Percentiles rank a stretch among this genome's conserved stretches.
phyloP scores from a whole-genome alignment of 2,888 invertebrate species.

The Drosophila mercatorum region DNA sequence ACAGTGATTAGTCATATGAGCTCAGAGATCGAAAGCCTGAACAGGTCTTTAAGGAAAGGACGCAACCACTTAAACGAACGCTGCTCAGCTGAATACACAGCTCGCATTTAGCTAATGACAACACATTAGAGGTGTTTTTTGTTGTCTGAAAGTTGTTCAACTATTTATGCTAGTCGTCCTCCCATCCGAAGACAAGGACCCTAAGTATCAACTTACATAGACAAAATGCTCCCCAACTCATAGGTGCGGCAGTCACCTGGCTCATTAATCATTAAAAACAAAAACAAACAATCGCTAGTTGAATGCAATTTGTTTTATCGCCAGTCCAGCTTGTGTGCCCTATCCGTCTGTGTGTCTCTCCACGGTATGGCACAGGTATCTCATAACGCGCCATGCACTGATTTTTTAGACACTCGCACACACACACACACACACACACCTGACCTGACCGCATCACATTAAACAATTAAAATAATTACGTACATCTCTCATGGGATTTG shows the following conservation, averaged over 20 bases:
- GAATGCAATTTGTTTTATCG: conserved; percentile 71
- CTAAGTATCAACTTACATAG: conserved; percentile 63
- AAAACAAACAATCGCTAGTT: conserved; percentile 60
- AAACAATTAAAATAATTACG: conserved; percentile 81
- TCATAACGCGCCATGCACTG: conserved; percentile 42
- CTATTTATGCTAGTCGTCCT: conserved; percentile 61
- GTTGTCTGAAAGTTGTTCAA: conserved; percentile 53
- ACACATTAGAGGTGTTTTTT: conserved; percentile 55
- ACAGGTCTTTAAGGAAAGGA: not conserved
- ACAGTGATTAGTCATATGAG: not conserved
- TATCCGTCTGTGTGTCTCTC: not conserved
- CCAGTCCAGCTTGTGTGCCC: conserved; percentile 31
- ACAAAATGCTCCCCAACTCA: not conserved
- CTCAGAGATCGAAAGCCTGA: not conserved
- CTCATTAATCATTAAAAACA: conserved; percentile 74
- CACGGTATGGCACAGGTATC: conserved; percentile 24
- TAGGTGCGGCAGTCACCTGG: conserved; percentile 39
- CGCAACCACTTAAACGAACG: conserved; percentile 1
- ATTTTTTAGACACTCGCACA: conserved; percentile 43
- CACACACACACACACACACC: conserved; percentile 41
- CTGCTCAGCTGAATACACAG: conserved; percentile 23
- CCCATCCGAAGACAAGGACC: conserved; percentile 30
- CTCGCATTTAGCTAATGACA: conserved; percentile 47
- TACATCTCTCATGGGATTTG: conserved; percentile 76
- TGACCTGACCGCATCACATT: conserved; percentile 73